Percentiles rank a stretch among this genome's conserved stretches.
Conservation (phyloP, 2,113 vertebrate species). For the Danionella cerebrum region DNA sequence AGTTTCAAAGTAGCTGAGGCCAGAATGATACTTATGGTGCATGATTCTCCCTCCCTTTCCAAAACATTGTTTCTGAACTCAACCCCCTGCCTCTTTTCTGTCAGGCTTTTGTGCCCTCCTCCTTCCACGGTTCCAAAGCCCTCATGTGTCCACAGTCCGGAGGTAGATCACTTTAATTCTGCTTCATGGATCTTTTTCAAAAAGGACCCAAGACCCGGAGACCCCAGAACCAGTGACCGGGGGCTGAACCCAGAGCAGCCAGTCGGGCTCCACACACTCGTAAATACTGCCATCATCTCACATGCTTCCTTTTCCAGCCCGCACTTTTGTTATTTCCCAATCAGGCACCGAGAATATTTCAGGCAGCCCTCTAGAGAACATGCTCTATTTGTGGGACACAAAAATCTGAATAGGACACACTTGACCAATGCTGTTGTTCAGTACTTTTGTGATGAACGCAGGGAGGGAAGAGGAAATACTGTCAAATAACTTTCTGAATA, state of each 20-base stretch:
- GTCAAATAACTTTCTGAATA: not conserved
- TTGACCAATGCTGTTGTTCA: constrained; percentile 1
- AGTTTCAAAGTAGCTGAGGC: constrained; percentile 61
- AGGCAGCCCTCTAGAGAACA: constrained; percentile 30
- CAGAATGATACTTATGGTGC: constrained; percentile 58
- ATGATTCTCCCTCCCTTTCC: constrained; percentile 39
- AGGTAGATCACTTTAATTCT: constrained; percentile 77
- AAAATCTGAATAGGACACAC: not conserved
- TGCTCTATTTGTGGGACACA: constrained; percentile 26
- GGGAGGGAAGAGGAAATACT: not conserved
- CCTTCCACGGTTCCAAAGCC: constrained; percentile 39
- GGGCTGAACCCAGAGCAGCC: constrained; percentile 57
- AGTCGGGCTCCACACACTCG: constrained; percentile 46
- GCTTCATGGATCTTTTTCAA: constrained; percentile 72
- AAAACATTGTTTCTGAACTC: not conserved
- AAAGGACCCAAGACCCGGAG: constrained; percentile 61
- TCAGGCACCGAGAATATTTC: constrained; percentile 41
- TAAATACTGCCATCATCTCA: constrained; percentile 60
- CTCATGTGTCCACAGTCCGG: constrained; percentile 48
- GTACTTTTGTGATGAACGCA: not conserved
- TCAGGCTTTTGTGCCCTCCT: constrained; percentile 20
- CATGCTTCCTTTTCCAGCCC: constrained; percentile 46
- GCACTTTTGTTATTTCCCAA: constrained; percentile 47
- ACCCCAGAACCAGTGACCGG: constrained; percentile 66
- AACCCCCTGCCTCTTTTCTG: constrained; percentile 16